phyloP scores from a whole-genome alignment of 2,797 vertebrate genomes.

The Sebastes cheni region DNA sequence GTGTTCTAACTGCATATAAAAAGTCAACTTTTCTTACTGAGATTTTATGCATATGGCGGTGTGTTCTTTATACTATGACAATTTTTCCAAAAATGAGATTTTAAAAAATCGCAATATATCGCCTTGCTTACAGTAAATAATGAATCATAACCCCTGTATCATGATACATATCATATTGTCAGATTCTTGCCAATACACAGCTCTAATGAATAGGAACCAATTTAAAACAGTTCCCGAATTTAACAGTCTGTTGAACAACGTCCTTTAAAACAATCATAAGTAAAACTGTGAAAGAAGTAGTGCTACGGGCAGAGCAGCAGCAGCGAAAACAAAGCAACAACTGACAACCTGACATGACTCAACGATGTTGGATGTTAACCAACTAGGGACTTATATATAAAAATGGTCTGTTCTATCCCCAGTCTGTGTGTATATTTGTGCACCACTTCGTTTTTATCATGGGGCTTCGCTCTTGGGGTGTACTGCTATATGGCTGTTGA shows the following conservation, averaged over 20 bases:
- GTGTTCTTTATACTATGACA: fast-evolving
- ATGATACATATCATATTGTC: no score
- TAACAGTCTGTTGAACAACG: background rate
- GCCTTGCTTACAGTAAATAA: no score
- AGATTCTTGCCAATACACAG: no score
- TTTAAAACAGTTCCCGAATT: background rate
- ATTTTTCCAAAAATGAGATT: no score
- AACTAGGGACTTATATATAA: conserved; percentile 42
- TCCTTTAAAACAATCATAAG: background rate
- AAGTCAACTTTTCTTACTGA: no score
- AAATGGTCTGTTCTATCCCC: conserved; percentile 52
- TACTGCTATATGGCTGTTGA: background rate
- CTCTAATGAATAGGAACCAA: no score
- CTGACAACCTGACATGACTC: background rate
- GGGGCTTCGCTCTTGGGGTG: background rate
- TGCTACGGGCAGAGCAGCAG: background rate
- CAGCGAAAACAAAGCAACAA: background rate
- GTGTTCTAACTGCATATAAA: no score
- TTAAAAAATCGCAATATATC: no score
- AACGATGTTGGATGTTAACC: conserved; percentile 46
- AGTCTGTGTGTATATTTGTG: background rate
- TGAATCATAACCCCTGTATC: no score
- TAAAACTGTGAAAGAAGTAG: background rate
- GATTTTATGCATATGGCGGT: no score
- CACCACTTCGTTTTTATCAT: background rate